These are phyloP conservation scores for Corella eumyota DNA, from an alignment of 23 tunicate species.

Conservation along the genomic window DNA sequence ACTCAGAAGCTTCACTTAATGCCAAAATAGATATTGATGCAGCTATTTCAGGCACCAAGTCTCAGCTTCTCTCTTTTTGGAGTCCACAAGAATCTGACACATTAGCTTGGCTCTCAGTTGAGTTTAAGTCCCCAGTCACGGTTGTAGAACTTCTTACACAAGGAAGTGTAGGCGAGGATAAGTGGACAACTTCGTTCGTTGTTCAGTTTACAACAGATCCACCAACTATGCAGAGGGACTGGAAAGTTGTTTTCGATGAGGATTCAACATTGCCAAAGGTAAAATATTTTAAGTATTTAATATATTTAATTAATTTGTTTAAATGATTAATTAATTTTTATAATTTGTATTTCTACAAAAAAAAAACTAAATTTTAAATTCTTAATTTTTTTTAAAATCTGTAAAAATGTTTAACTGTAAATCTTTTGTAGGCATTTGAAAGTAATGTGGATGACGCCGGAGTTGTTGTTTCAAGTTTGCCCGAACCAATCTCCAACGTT, in stretches of 20 bases:
- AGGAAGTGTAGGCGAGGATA: constrained; percentile 28
- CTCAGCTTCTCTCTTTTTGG: background rate
- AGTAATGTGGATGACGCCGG: constrained; percentile 31
- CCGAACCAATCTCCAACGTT: constrained; percentile 26
- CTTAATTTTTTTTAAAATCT: no score
- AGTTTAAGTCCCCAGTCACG: constrained; percentile 35
- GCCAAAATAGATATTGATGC: constrained; percentile 30
- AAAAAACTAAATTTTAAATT: no score
- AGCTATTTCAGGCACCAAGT: constrained; percentile 2
- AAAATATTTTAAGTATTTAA: no score
- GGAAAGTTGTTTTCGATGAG: constrained; percentile 9
- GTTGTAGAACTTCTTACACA: constrained; percentile 40
- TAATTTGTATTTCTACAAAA: no score
- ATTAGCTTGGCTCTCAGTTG: constrained; percentile 10
- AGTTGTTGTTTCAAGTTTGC: constrained; percentile 12
- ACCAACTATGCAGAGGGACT: background rate
- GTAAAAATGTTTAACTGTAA: no score
- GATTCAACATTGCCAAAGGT: constrained; percentile 10
- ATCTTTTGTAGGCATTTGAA: constrained; percentile 26
- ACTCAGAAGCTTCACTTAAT: constrained; percentile 22
- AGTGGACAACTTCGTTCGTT: constrained; percentile 42
- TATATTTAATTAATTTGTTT: no score
- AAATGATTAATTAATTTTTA: no score
- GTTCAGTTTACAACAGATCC: constrained; percentile 12
- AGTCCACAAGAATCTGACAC: constrained; percentile 15